Base-by-base conservation (phyloP, 2,797 vertebrate species). In the Brachyalestes nurse region DNA sequence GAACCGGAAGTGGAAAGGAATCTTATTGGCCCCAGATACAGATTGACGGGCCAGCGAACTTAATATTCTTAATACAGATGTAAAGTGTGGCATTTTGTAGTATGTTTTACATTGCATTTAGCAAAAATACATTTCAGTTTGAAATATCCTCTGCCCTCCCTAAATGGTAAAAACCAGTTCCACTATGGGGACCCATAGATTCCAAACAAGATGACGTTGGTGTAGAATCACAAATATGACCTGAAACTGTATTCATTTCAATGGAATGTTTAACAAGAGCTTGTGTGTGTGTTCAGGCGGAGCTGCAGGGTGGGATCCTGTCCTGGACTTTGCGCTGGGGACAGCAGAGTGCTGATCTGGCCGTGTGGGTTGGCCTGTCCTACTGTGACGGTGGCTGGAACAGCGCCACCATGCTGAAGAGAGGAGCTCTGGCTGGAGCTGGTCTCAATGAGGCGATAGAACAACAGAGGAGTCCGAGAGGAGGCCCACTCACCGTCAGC, bases 351-450 rank as follows among this genome's bases (percentile, higher is more conserved):
- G 92, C 86, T 13, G 93, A 92, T 80, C 92, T 97, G 84, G 92
- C 92, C 77, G 93, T 97, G 64, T 95, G 96, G 96, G 89, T 93
- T 62, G 97, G 97, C 17, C 90, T 95, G 8, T 95, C 95, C 73
- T 98, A 97, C 21, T 97, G 97, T 23, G 93, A 96, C 60, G 96
- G 97, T 38, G 91, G 92, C 60, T 98, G 97, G 97, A 97, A 97
- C 78, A 87, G 88, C 49, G 88, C 96, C 53, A 90, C 74, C 0
- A 49, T 98, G 81, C 89, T 77, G 42, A 98, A 95, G 87, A 92
- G 88, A 17, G 93, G 93, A 60, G 85, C 88, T 0, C 0, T 92
- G 51, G 77, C 95, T 82, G 93, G 90, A 7, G 93, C 94, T 13
- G 87, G 83, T 1, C 82, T 97, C 85, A 91, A 95, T 82, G 93